Percentiles rank a stretch among this genome's conserved stretches.
phyloP scores from a whole-genome alignment of 2,797 vertebrate genomes.

The Corythornis leucogaster region DNA sequence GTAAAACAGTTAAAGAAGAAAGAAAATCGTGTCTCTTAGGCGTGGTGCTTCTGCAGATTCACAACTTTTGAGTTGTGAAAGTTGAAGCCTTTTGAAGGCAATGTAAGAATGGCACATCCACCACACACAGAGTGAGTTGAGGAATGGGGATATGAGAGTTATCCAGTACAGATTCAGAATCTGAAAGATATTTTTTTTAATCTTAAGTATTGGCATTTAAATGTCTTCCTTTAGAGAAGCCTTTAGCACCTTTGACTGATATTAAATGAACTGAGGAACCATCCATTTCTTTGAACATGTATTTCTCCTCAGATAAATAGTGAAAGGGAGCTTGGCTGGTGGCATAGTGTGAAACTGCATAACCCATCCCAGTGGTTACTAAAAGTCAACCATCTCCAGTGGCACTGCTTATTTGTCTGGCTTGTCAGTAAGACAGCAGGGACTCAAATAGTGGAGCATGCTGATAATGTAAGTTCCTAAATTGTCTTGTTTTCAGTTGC shows the following conservation, averaged over 20 bases:
- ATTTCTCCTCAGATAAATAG: not conserved
- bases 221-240: not conserved
- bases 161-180: not conserved
- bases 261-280: not conserved
- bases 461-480: not conserved
- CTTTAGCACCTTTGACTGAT: not conserved
- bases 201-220: not conserved
- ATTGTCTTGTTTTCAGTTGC: not conserved
- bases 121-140: not conserved
- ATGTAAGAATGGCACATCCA: not conserved
- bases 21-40: not conserved
- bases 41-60: not conserved
- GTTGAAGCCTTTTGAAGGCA: not conserved
- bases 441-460: not conserved
- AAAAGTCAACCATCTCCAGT: not conserved
- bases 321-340: not conserved
- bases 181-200: not conserved
- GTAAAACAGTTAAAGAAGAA: not conserved
- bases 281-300: not conserved
- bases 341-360: not conserved
- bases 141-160: not conserved
- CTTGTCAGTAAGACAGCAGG: not conserved
- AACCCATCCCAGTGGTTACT: not conserved
- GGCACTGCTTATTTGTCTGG: not conserved
- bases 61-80: not conserved